These are phyloP conservation scores for Meloidogyne chitwoodi DNA, from an alignment of 1,140 invertebrate genomes.

Conservation along the genomic window DNA sequence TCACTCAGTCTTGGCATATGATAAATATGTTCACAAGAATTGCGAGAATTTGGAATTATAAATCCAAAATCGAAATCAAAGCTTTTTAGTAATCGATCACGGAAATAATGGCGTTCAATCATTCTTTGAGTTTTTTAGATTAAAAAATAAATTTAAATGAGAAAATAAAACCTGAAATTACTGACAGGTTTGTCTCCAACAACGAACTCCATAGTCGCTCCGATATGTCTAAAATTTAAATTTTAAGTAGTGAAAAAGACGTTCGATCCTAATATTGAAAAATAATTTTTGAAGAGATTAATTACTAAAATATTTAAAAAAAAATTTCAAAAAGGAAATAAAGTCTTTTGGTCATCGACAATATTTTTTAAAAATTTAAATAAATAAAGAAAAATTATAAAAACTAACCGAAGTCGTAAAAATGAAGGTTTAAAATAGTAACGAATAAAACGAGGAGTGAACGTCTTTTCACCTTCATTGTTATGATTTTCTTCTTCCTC, in stretches of 20 bases:
- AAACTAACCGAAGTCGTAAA: slow-evolving; percentile 26
- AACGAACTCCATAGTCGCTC: slow-evolving; percentile 94
- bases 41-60: slow-evolving; percentile 92
- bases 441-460: slow-evolving; percentile 83
- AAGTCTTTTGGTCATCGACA: no score
- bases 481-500: slow-evolving; percentile 30
- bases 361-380: slow-evolving; percentile 68
- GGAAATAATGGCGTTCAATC: slow-evolving; percentile 96
- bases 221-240: slow-evolving; percentile 73
- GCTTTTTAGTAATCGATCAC: slow-evolving; percentile 87
- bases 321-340: no score
- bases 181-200: slow-evolving; percentile 84
- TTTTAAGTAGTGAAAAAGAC: slow-evolving; percentile 60
- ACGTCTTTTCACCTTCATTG: slow-evolving; percentile 62
- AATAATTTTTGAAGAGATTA: no score
- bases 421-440: slow-evolving; percentile 84
- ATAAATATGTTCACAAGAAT: slow-evolving; percentile 98
- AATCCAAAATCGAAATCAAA: slow-evolving; percentile 99
- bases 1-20: slow-evolving; percentile 84
- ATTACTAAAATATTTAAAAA: no score
- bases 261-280: no score
- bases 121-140: slow-evolving; percentile 66
- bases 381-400: slow-evolving; percentile 66
- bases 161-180: slow-evolving; percentile 71
- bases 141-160: not conserved